A percentile compares a stretch with the other conserved stretches of the same genome.
These are phyloP conservation scores for Drosophila flavopinicola DNA, from an alignment of 2,888 invertebrate genomes.

Conservation along the genomic window DNA sequence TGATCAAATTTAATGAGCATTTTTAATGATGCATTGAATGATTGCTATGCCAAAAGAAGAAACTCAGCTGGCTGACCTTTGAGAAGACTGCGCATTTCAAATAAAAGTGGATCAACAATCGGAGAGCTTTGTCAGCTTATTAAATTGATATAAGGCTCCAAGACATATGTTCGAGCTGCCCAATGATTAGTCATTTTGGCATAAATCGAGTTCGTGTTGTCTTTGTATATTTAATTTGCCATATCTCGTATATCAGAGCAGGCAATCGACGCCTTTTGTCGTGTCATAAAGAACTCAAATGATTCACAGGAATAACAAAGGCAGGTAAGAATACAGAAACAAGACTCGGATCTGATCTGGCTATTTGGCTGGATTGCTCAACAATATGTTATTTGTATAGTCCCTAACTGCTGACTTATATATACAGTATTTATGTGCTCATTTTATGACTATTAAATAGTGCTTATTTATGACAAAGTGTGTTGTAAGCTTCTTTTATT, in stretches of 20 bases:
- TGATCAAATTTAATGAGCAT: too few species aligned
- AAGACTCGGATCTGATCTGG: not conserved
- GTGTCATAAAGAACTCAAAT: constrained; percentile 20
- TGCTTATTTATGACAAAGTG: constrained; percentile 13
- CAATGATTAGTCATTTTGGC: constrained; percentile 27
- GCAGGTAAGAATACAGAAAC: not conserved
- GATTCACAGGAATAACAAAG: constrained; percentile 34
- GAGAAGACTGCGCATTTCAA: not conserved
- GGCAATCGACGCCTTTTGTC: constrained; percentile 24
- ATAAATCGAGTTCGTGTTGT: constrained; percentile 15
- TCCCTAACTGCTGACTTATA: not conserved
- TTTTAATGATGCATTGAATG: too few species aligned
- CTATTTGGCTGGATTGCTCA: not conserved
- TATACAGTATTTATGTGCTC: not conserved
- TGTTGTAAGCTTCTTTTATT: constrained; percentile 19
- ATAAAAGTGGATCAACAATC: not conserved
- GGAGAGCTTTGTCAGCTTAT: not conserved
- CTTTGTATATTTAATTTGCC: not conserved
- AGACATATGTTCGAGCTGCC: not conserved
- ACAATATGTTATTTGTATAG: not conserved
- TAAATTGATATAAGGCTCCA: not conserved
- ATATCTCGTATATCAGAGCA: constrained; percentile 4
- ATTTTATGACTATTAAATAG: constrained; percentile 9
- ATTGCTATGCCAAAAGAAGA: too few species aligned
- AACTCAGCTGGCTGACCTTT: too few species aligned